Evolutionary conservation across 2,797 vertebrate species (phyloP).

Genomic region (Mastacembelus armatus): DNA sequence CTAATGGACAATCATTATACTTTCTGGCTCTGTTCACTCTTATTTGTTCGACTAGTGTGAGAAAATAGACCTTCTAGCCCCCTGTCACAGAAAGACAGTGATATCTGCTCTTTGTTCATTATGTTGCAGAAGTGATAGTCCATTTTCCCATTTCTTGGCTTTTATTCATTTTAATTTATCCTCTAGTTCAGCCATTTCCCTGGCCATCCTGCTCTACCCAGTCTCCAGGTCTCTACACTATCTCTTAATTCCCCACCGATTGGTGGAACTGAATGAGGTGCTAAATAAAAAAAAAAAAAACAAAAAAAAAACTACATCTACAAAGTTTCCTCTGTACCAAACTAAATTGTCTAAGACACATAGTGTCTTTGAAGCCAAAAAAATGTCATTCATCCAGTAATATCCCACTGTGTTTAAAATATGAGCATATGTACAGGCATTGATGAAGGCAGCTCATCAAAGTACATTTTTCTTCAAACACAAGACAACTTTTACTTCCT

Average conservation of each 20-base stretch:
- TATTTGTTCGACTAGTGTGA: conserved; percentile 72
- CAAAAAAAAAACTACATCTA: conserved; percentile 44
- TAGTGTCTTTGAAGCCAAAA: conserved; percentile 42
- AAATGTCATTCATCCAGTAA: conserved; percentile 18
- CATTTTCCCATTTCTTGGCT: conserved; percentile 77
- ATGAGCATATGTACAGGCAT: conserved; percentile 22
- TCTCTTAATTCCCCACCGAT: conserved; percentile 74
- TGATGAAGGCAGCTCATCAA: conserved; percentile 48
- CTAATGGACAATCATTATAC: conserved; percentile 73
- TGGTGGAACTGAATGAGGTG: conserved; percentile 60
- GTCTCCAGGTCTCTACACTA: conserved; percentile 69
- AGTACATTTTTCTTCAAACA: conserved; percentile 32
- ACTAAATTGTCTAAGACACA: conserved; percentile 46
- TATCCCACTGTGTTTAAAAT: conserved; percentile 23
- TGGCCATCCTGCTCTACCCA: conserved; percentile 55
- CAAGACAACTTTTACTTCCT: conserved; percentile 52
- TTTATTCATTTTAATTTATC: conserved; percentile 82
- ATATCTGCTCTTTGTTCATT: conserved; percentile 81
- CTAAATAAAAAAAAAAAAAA: conserved; percentile 48
- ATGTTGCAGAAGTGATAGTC: conserved; percentile 73
- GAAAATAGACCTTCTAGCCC: conserved; percentile 64
- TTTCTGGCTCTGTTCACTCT: conserved; percentile 66
- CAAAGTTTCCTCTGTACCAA: conserved; percentile 58
- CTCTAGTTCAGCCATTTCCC: conserved; percentile 72
- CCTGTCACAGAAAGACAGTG: conserved; percentile 65